Evolutionary conservation across 2,888 invertebrate species (phyloP), one percentile per base, ranked within the genome.

Genomic region (Agrenia bidenticulata): DNA sequence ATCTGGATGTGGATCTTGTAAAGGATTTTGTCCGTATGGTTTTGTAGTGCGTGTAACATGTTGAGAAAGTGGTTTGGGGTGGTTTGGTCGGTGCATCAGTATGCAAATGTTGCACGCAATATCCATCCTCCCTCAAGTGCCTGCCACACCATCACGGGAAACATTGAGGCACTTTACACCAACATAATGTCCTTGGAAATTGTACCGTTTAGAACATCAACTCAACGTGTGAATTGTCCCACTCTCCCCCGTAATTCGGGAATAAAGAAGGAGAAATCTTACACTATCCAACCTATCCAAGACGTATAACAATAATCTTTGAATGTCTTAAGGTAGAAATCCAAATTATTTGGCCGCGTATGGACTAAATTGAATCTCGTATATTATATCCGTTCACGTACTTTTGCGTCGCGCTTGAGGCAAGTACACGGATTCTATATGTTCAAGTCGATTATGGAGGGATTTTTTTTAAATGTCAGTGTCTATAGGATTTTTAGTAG

Each of bases 101-200:
- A 45, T 45, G 45, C 45, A 45, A 45, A 45, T 45, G 45, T 45
- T 45, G 19, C 45, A 45, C 19, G 45, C 45, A 45, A 45, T 45
- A 45, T 45, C 45, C 5, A 9, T 45, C 19, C 45, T 45, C 32
- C 4, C 5, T 9, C 45, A 9, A 45, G 45, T 9, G 4, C 4
- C 45, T 45, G 4, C 17, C 45, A 9, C 45, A 45, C 45, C 45
- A 45, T 45, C 45, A 45, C 45, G 45, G 19, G 17, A 19, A 45
- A 19, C 19, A 45, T 45, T 45, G 45, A 45, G 45, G 45, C 45
- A 45, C 45, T 45, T 45, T 17, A 15, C 45, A 45, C 45, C n/a
- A 17, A 19, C 45, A 45, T 9, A 45, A 45, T 45, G 15, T 45
- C 17, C 45, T 15, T 5, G 9, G n/a, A 19, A 45, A 45, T 5